These are phyloP conservation scores for Sakesphorus luctuosus DNA, from an alignment of 2,113 vertebrate genomes.

Conservation along the genomic window DNA sequence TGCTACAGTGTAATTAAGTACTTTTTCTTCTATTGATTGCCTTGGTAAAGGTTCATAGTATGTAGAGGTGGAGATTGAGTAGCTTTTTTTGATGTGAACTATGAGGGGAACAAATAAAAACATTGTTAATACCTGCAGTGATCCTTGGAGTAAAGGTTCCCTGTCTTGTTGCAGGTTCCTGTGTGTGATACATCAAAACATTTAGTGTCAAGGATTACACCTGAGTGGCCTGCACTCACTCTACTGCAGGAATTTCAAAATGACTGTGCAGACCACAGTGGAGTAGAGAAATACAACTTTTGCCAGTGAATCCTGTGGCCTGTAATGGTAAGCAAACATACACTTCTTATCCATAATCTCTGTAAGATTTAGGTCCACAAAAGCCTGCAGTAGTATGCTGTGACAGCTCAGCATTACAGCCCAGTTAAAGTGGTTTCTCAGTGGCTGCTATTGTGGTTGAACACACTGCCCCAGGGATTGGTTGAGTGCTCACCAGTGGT, in stretches of 20 bases:
- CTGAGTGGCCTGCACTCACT: not conserved
- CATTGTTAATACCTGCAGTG: not conserved
- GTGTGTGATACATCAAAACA: not conserved
- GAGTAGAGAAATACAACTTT: not conserved
- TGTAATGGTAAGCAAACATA: not conserved
- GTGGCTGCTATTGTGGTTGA: not conserved
- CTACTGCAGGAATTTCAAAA: not conserved
- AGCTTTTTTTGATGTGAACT: not conserved
- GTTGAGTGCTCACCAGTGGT: not conserved
- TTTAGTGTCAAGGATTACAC: not conserved
- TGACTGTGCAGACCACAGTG: accelerated
- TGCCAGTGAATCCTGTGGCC: not conserved
- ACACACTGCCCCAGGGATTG: not conserved
- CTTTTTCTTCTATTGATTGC: not conserved
- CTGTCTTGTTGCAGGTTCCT: not conserved
- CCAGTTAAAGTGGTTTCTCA: not conserved
- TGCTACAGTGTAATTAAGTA: not conserved
- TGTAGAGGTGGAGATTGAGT: not conserved
- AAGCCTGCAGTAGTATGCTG: not conserved
- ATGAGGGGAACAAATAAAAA: not conserved
- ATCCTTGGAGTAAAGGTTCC: not conserved
- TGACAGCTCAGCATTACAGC: not conserved
- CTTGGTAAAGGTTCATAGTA: not conserved
- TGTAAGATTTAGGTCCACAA: not conserved
- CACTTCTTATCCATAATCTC: not conserved